Base-by-base conservation (phyloP, 2,888 invertebrate species). In the Torymus aiolomorphi region DNA sequence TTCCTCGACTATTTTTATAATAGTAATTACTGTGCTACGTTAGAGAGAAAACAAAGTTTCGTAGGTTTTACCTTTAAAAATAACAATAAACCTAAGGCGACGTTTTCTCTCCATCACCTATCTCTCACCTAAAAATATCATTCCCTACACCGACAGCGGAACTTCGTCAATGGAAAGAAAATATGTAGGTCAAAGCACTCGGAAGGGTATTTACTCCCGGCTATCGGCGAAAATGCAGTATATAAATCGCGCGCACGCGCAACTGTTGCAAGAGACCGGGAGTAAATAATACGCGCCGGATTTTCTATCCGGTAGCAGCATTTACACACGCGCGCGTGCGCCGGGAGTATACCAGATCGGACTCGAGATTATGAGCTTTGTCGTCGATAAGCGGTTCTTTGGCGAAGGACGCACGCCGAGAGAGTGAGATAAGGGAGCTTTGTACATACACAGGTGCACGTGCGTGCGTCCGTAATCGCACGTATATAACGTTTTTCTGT, bases 321-420 rank as follows among this genome's bases (percentile, higher is more conserved):
- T 12, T 16, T 16, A 51, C 8, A 2, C 8, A 3, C 8, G 8
- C 8, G 8, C 8, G 8, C 8, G 8, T 8, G 8, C 42, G 8
- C 42, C 5, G 5, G 8, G 42, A 5, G 8, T 8, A 42, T 42
- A 42, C 42, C 8, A 42, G 42, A 42, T 42, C 42, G 42, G 42
- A 70, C 57, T 56, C 12, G 31, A 70, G 42, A 70, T 70, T 70
- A 70, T 31, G 42, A 70, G 69, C 42, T 70, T 70, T 69, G 13
- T 59, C 57, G 57, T 1, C 16, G 71, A 71, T 71, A 71, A 71
- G 59, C 51, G 20, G 51, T 2, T 59, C 59, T 59, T 65, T 18
- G 51, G 51, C 59, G 51, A 71, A 71, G 71, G 61, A 20, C 71
- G 42, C 42, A 42, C 42, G 42, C 42, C 42, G 42, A 51, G 14